Conservation (phyloP, 1,140 invertebrate species). For the Charaxes varanes region DNA sequence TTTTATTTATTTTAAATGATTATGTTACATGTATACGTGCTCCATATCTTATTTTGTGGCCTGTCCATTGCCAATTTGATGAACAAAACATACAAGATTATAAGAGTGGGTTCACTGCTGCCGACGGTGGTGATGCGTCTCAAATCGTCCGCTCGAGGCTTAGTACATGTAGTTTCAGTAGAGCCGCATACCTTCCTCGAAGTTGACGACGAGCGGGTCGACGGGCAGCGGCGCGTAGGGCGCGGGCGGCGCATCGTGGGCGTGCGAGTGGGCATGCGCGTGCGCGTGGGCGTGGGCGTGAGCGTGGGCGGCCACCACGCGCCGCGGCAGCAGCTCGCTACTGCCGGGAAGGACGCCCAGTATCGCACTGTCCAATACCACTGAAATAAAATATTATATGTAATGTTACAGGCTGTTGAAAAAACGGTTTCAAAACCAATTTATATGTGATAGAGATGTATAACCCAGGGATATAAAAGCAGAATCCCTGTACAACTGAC, state of each 20-base stretch:
- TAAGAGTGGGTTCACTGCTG: too few relatives aligned
- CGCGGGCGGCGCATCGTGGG: constrained; percentile 33
- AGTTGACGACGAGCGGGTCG: constrained; percentile 82
- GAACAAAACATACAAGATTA: too few relatives aligned
- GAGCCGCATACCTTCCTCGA: constrained; percentile 86
- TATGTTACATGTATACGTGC: too few relatives aligned
- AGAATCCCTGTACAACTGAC: too few relatives aligned
- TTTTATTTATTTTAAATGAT: too few relatives aligned
- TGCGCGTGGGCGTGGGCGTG: constrained; percentile 26
- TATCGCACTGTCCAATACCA: constrained; percentile 55
- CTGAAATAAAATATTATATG: too few relatives aligned
- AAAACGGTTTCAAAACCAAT: too few relatives aligned
- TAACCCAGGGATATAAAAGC: too few relatives aligned
- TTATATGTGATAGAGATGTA: too few relatives aligned
- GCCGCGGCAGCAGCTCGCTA: constrained; percentile 34
- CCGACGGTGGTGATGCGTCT: constrained; percentile 7
- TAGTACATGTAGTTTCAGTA: constrained; percentile 73
- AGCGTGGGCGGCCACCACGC: constrained; percentile 37
- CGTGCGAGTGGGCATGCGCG: constrained; percentile 26
- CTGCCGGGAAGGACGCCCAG: constrained; percentile 50
- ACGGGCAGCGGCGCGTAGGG: constrained; percentile 69
- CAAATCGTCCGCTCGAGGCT: constrained; percentile 24
- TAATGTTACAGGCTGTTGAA: too few relatives aligned
- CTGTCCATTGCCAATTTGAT: too few relatives aligned
- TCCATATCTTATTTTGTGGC: too few relatives aligned